Evolutionary conservation across 1,140 invertebrate species (phyloP).

Genomic region (Papilio polytes): DNA sequence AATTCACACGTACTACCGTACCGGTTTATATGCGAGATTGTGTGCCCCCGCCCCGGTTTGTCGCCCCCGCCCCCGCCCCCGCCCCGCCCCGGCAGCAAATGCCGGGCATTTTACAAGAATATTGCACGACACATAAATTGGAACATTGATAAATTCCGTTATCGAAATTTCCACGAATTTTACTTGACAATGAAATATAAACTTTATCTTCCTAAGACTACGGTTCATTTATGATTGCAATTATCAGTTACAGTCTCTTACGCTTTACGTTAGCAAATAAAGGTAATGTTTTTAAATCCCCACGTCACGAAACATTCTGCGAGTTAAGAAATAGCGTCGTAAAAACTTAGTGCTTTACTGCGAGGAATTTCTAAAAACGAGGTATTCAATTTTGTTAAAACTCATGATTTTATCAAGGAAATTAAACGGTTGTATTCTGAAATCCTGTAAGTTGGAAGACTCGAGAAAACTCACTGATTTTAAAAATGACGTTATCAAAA

Average conservation of each 20-base stretch:
- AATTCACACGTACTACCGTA: conserved; percentile 23
- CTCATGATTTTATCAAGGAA: neutral
- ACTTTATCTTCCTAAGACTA: neutral
- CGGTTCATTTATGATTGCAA: neutral
- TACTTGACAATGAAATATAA: neutral
- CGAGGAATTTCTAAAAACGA: neutral
- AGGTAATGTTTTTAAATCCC: neutral
- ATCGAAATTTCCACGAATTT: conserved; percentile 26
- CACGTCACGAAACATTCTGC: neutral
- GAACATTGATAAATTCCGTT: conserved; percentile 38
- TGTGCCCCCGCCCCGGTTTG: neutral
- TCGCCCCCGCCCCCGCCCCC: neutral
- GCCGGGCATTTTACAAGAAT: neutral
- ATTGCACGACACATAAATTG: conserved; percentile 30
- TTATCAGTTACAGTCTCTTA: neutral
- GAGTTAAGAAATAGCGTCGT: neutral
- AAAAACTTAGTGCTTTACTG: neutral
- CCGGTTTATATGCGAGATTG: conserved; percentile 14
- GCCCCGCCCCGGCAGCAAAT: neutral
- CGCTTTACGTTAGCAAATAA: neutral
- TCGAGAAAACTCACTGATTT: too few relatives aligned
- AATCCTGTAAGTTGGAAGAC: neutral
- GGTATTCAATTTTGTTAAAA: neutral
- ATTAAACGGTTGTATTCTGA: neutral
- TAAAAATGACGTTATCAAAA: too few relatives aligned